Evolutionary conservation across 2,113 vertebrate species (phyloP).

Genomic region (Phaethon lepturus): DNA sequence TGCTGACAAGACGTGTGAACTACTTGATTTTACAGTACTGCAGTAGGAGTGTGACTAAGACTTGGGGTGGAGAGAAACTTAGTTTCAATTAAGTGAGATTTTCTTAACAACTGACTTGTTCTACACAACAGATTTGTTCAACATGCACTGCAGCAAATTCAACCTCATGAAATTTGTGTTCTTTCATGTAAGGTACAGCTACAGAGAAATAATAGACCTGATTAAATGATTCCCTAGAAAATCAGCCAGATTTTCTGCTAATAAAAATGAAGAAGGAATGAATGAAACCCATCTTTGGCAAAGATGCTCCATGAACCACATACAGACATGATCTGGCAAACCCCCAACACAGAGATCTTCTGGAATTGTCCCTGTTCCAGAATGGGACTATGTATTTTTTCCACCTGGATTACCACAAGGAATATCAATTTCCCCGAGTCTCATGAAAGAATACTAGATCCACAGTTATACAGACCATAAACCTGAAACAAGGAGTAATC

Average conservation of each 20-base stretch:
- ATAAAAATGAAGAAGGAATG: neutral
- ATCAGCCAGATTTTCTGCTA: neutral
- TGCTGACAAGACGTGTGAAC: neutral
- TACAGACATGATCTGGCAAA: neutral
- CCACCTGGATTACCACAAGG: neutral
- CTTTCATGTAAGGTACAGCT: neutral
- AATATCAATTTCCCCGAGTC: neutral
- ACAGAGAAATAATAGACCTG: neutral
- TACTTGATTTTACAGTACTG: neutral
- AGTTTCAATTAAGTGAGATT: neutral
- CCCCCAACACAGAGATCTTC: neutral
- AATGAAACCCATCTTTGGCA: neutral
- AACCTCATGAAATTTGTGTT: neutral
- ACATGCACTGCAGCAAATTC: neutral
- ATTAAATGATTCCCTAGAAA: neutral
- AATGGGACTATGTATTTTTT: neutral
- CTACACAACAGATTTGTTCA: neutral
- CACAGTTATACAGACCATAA: neutral
- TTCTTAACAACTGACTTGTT: neutral
- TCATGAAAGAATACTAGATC: neutral
- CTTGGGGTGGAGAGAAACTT: neutral
- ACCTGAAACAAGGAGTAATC: neutral
- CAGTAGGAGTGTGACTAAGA: neutral
- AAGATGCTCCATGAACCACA: neutral
- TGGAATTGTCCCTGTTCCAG: neutral